Evolutionary conservation across 1,140 invertebrate species (phyloP), one percentile per base, ranked within the genome.

Genomic region (Nasonia vitripennis): DNA sequence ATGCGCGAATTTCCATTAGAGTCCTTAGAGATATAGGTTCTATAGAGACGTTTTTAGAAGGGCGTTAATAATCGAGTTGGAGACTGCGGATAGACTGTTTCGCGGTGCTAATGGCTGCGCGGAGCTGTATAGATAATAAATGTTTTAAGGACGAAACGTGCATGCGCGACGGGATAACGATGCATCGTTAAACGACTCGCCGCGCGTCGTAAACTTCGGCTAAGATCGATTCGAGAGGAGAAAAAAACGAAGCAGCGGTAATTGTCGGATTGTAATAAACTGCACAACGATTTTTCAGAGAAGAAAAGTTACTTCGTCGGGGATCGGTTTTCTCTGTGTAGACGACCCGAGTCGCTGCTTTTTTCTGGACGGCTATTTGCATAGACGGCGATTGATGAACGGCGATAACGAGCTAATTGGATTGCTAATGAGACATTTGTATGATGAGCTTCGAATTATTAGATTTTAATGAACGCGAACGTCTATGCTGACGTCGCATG

Each of bases 1-100:
- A 45, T 45, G 41, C 41, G 17, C 73, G 73, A 75, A 75, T 74
- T 74, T 74, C 34, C 71, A 74, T 74, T 37, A 37, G 5, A 27
- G 14, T 51, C 14, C 45, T 12, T 48, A 48, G 5, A 51, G 12
- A 5, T 17, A 17, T 51, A 51, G 11, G 55, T 17, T 20, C 0
- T 6, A 62, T 62, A 62, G 55, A 62, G 20, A 62, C 17, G 55
- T 20, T 62, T 62, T 62, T 62, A 62, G 20, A 7, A n/a, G 55
- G 70, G 10, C 31, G 70, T 71, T 71, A 71, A 71, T 71, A 71
- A 71, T 71, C 27, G 31, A 71, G 68, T 6, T 17, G 10, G 6
- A 71, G 70, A 2, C 12, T 62, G 3, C 23, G 10, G 2, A 17
- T 7, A 70, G 20, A 71, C 31, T 71, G 2, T 71, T 71, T 71